These are phyloP conservation scores for Falcaria lacertinaria DNA, from an alignment of 2,888 invertebrate species.

Conservation along the genomic window DNA sequence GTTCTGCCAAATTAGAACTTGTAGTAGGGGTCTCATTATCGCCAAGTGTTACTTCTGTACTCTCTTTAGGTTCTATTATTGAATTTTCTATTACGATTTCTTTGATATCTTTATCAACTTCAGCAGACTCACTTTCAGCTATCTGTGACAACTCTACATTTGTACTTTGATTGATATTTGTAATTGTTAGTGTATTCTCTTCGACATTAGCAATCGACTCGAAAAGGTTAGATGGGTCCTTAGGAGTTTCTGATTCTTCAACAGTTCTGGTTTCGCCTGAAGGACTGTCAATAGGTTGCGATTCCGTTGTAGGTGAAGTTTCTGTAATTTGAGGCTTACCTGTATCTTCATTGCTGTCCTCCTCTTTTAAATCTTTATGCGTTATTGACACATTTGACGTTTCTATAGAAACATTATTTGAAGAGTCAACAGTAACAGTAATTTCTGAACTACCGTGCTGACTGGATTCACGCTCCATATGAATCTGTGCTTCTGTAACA, in stretches of 20 bases:
- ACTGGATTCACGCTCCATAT: slow-evolving; percentile 67
- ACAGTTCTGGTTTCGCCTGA: slow-evolving; percentile 4
- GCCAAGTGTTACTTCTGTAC: slow-evolving; percentile 15
- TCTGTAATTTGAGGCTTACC: slow-evolving; percentile 20
- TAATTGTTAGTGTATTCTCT: not conserved
- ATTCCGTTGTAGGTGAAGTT: slow-evolving; percentile 11
- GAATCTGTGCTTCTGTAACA: slow-evolving; percentile 75
- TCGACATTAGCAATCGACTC: not conserved
- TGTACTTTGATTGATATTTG: not conserved
- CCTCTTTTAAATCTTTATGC: slow-evolving; percentile 46
- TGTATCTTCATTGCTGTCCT: slow-evolving; percentile 30
- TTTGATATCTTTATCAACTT: slow-evolving; percentile 9
- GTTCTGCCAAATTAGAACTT: slow-evolving; percentile 40
- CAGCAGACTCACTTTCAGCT: slow-evolving; percentile 5
- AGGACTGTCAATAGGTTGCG: slow-evolving; percentile 8
- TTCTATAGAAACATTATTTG: slow-evolving; percentile 69
- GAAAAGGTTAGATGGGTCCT: not conserved
- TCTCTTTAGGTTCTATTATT: slow-evolving; percentile 16
- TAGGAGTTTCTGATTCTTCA: slow-evolving; percentile 4
- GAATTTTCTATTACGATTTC: slow-evolving; percentile 13
- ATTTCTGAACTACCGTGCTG: slow-evolving; percentile 67
- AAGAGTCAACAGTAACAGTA: slow-evolving; percentile 64
- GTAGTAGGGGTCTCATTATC: slow-evolving; percentile 19
- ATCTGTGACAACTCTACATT: slow-evolving; percentile 5
- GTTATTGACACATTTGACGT: slow-evolving; percentile 57